Percentiles rank a stretch among this genome's conserved stretches.
phyloP scores from a whole-genome alignment of 2,888 invertebrate genomes.

The Hedya salicella region DNA sequence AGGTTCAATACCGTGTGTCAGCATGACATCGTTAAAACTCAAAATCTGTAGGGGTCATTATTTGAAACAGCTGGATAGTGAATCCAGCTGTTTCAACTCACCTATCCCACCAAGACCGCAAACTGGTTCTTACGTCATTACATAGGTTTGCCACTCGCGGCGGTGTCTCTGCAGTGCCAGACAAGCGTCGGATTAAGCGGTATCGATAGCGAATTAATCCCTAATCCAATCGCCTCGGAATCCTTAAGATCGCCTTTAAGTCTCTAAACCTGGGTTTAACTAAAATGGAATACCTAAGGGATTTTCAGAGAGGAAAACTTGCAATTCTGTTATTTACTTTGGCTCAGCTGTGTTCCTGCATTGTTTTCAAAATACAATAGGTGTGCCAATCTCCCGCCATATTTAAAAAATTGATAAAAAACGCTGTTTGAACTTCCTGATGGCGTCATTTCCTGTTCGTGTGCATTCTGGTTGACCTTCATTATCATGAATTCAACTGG shows the following conservation, averaged over 20 bases:
- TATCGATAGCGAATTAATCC: constrained; percentile 38
- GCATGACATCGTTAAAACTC: too few species aligned
- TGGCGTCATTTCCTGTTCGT: constrained; percentile 24
- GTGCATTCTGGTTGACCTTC: constrained; percentile 10
- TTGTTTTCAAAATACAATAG: too few species aligned
- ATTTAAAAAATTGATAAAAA: background rate
- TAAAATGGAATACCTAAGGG: background rate
- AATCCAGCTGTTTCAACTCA: background rate
- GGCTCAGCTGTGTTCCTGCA: too few species aligned
- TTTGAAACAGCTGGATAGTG: too few species aligned
- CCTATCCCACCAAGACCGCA: background rate
- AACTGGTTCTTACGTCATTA: background rate
- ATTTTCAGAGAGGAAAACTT: background rate
- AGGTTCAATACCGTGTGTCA: too few species aligned
- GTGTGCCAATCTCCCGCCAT: background rate
- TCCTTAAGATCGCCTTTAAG: constrained; percentile 9
- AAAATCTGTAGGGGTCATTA: too few species aligned
- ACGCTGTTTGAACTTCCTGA: constrained; percentile 17
- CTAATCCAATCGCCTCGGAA: constrained; percentile 31
- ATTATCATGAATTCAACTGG: background rate
- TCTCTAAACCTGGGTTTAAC: background rate
- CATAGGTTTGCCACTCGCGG: background rate
- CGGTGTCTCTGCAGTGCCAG: background rate
- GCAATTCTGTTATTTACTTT: too few species aligned
- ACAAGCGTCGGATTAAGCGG: constrained; percentile 14